Evolutionary conservation across 2,113 vertebrate genomes (phyloP).

Genomic region (Entomyzon cyanotis): DNA sequence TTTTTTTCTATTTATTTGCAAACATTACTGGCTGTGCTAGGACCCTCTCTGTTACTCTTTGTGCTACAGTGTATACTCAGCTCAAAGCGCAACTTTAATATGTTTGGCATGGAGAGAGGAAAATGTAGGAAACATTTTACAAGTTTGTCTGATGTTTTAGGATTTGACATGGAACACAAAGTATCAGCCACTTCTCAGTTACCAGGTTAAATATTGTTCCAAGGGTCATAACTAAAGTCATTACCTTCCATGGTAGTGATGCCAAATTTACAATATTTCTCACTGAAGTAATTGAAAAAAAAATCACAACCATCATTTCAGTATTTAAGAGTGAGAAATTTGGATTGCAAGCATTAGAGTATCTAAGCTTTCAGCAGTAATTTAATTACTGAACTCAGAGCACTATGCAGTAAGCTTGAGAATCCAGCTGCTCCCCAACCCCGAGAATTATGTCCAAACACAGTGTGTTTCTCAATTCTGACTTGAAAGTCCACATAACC

Average conservation of each 20-base stretch:
- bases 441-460: not conserved
- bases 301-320: not conserved
- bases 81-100: not conserved
- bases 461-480: not conserved
- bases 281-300: not conserved
- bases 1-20: not conserved
- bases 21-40: not conserved
- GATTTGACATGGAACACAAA: not conserved
- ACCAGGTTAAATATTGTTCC: not conserved
- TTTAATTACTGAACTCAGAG: not conserved
- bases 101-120: not conserved
- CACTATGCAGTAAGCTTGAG: not conserved
- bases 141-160: not conserved
- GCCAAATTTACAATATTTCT: not conserved
- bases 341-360: not conserved
- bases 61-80: not conserved
- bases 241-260: not conserved
- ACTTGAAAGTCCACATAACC: not conserved
- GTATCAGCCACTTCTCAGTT: not conserved
- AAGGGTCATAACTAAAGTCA: not conserved
- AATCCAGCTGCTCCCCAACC: accelerated
- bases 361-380: not conserved
- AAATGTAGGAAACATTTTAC: not conserved
- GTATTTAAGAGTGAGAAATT: not conserved
- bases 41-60: not conserved